phyloP scores from a whole-genome alignment of 1,140 invertebrate genomes.

The Phenacoccus solenopsis region DNA sequence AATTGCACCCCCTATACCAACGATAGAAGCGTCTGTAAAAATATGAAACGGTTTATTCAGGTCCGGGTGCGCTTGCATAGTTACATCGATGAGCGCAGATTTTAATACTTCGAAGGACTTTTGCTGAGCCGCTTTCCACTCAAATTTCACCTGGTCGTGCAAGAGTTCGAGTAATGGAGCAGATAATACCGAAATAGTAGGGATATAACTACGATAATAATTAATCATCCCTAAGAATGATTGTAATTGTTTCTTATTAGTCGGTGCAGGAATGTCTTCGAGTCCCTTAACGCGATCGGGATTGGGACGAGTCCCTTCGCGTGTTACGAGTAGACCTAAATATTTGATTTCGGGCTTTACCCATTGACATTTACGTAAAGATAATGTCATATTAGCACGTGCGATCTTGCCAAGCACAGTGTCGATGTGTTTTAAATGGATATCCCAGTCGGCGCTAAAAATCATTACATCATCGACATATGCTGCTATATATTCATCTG shows the following conservation, averaged over 20 bases:
- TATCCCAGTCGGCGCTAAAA: constrained; percentile 26
- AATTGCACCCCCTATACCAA: no score
- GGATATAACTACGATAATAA: constrained; percentile 25
- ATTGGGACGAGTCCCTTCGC: constrained; percentile 28
- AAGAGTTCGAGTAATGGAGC: constrained; percentile 21
- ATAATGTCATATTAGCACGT: constrained; percentile 29
- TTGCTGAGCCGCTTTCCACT: no score
- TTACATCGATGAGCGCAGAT: no score
- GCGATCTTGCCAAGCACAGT: constrained; percentile 26
- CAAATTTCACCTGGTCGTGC: no score
- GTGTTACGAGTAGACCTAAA: constrained; percentile 28
- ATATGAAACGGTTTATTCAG: no score
- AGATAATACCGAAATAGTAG: constrained; percentile 25
- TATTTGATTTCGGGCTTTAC: constrained; percentile 28
- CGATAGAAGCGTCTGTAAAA: no score
- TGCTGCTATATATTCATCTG: not conserved
- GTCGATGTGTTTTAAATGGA: constrained; percentile 24
- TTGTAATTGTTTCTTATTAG: constrained; percentile 22
- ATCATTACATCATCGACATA: constrained; percentile 34
- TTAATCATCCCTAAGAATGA: constrained; percentile 26
- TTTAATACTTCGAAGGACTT: no score
- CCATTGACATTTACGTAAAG: constrained; percentile 29
- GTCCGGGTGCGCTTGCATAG: no score
- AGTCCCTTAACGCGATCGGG: constrained; percentile 27
- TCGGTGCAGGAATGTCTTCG: constrained; percentile 6